A percentile compares a stretch with the other conserved stretches of the same genome.
phyloP scores from a whole-genome alignment of 2,888 invertebrate species.

The Zaprionus bogoriensis region DNA sequence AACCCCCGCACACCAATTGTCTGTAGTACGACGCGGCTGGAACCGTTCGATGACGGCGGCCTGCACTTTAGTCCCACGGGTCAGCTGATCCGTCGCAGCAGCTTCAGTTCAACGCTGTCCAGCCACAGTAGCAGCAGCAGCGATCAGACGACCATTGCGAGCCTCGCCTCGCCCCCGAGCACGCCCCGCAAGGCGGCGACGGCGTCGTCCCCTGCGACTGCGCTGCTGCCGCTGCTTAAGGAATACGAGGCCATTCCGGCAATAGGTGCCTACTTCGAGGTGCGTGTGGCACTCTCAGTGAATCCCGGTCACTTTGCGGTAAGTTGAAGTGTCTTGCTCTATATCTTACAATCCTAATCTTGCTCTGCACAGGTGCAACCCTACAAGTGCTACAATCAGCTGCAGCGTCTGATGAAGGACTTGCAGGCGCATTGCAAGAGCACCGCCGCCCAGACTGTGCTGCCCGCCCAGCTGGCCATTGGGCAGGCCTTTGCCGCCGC shows the following conservation, averaged over 20 bases:
- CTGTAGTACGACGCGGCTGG: constrained; percentile 48
- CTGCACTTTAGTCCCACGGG: constrained; percentile 48
- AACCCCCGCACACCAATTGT: neutral
- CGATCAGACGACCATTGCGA: constrained; percentile 53
- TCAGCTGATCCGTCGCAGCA: constrained; percentile 53
- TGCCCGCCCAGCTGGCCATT: constrained; percentile 62
- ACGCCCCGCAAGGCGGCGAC: constrained; percentile 37
- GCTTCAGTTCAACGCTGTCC: constrained; percentile 59
- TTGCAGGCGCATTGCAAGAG: constrained; percentile 86
- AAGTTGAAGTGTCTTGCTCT: constrained; percentile 24
- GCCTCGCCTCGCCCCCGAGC: constrained; percentile 34
- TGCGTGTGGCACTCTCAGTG: constrained; percentile 89
- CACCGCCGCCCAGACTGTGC: constrained; percentile 83
- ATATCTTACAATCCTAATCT: too few species aligned
- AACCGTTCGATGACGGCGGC: constrained; percentile 57
- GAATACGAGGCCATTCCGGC: constrained; percentile 77
- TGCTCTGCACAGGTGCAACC: constrained; percentile 84
- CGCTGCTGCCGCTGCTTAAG: constrained; percentile 39
- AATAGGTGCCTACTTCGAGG: constrained; percentile 86
- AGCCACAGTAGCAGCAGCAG: constrained; percentile 60
- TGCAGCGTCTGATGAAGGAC: constrained; percentile 86
- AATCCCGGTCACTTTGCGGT: constrained; percentile 85
- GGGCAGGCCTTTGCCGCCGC: constrained; percentile 88
- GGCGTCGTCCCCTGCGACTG: neutral
- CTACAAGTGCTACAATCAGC: constrained; percentile 81